Evolutionary conservation across 2,888 invertebrate genomes (phyloP), one percentile per base, ranked within the genome.

Genomic region (Patella pellucida): DNA sequence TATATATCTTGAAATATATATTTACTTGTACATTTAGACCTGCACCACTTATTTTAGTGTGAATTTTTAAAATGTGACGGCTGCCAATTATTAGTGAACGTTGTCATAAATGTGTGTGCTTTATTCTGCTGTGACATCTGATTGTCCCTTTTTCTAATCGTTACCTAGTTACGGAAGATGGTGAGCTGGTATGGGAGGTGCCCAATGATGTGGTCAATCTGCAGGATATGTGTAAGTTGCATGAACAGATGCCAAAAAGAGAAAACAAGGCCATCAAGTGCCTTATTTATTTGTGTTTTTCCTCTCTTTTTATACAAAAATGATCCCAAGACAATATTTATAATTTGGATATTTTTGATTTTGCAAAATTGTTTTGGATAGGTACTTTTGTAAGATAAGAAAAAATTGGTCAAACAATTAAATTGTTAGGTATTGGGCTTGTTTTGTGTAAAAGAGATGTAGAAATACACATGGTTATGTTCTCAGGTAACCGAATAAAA

Each of bases 191-290:
- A 81, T 82, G 85, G 85, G 85, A 86, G 76, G 82, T 85, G 80
- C 85, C 86, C 79, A 84, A 78, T 79, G 86, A 87, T 80, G 78
- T 84, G 71, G 77, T 83, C 76, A 81, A 82, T 76, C 82, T 86
- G 81, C 86, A 84, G 82, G 86, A 86, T 80, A 82, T 86, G 82
- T 87, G 86, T 87, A 87, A 87, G 86, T 86, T 77, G 75, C 72
- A 69, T 75, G 62, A 68, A 54, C 52, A 68, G 73, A 68, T 51
- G 68, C 69, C 54, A 62, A 69, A 71, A 72, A 69, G 56, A 69
- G 69, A 69, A 52, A 70, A 52, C 69, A 62, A 50, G 67, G 68
- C 74, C 69, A 70, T 70, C 69, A 70, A 68, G 69, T 77, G 52
- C 68, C 72, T 41, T 41, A 41, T 41, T 41, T 41, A 41, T 41